Percentiles rank a stretch among this genome's conserved stretches.
These are phyloP conservation scores for Stegastes partitus DNA, from an alignment of 2,113 vertebrate genomes.

Conservation along the genomic window DNA sequence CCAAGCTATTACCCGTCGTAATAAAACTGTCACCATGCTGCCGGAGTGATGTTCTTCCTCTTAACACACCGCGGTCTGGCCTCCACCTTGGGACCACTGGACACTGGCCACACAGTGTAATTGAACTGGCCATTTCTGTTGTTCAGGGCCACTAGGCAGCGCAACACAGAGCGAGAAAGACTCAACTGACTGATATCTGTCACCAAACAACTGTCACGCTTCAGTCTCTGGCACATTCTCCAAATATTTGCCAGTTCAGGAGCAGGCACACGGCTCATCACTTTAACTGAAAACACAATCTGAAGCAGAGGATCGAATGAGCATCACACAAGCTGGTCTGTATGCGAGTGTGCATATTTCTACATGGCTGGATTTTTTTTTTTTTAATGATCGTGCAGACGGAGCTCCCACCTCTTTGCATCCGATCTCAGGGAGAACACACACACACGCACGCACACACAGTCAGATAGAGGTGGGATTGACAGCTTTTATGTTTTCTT, in stretches of 20 bases:
- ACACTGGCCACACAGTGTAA: constrained; percentile 60
- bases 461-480: neutral
- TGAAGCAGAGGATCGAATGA: constrained; percentile 3
- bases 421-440: neutral
- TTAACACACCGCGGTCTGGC: constrained; percentile 61
- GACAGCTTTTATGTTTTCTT: constrained; percentile 30
- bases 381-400: constrained; percentile 33
- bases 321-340: constrained; percentile 7
- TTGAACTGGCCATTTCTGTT: constrained; percentile 43
- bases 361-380: constrained; percentile 8
- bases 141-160: constrained; percentile 9
- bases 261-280: constrained; percentile 28
- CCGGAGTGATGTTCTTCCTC: constrained; percentile 59
- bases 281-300: constrained; percentile 28
- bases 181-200: constrained; percentile 10
- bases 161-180: neutral
- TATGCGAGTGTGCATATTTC: constrained; percentile 10
- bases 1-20: constrained; percentile 58
- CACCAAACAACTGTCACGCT: constrained; percentile 25
- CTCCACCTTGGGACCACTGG: constrained; percentile 40
- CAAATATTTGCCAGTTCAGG: constrained; percentile 38
- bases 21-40: constrained; percentile 71
- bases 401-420: neutral
- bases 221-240: neutral
- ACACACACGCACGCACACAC: neutral